Percentiles rank a stretch among this genome's conserved stretches.
Evolutionary conservation across 2,797 vertebrate species (phyloP).

Genomic region (Cyclura pinguis): DNA sequence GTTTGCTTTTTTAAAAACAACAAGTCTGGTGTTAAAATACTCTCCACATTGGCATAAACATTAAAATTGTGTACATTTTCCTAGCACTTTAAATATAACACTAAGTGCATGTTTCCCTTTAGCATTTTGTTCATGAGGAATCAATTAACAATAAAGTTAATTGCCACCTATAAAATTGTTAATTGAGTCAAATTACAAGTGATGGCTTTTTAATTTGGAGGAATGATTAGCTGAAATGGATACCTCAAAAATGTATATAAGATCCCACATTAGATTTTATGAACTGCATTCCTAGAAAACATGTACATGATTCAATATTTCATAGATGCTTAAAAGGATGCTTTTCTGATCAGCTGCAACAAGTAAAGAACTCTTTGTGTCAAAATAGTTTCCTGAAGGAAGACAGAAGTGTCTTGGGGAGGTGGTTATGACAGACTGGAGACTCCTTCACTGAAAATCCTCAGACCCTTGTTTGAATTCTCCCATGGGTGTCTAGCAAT

Average conservation of each 20-base stretch:
- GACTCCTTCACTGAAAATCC: slow-evolving; percentile 10
- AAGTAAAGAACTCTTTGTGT: slow-evolving; percentile 5
- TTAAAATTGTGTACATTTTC: slow-evolving; percentile 50
- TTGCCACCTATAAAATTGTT: slow-evolving; percentile 71
- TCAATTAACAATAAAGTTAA: slow-evolving; percentile 75
- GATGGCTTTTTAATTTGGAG: slow-evolving; percentile 67
- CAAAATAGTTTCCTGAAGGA: slow-evolving; percentile 38
- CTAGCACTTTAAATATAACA: slow-evolving; percentile 43
- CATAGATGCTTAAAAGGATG: neutral
- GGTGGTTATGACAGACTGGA: neutral
- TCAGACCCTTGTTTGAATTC: neutral
- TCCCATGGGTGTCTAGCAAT: neutral
- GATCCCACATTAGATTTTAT: slow-evolving; percentile 44
- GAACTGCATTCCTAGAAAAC: neutral
- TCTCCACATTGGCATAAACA: slow-evolving; percentile 56
- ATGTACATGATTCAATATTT: neutral
- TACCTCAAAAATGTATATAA: slow-evolving; percentile 59
- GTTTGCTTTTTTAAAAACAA: neutral
- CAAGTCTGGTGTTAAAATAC: slow-evolving; percentile 21
- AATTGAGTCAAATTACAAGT: slow-evolving; percentile 70
- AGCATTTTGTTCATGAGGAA: slow-evolving; percentile 57
- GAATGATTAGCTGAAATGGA: slow-evolving; percentile 62
- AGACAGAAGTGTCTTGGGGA: neutral
- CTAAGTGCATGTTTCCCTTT: slow-evolving; percentile 55
- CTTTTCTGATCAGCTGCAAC: neutral